Base-by-base conservation (phyloP, 2,888 invertebrate species). In the Amblyjoppa fuscipennis region DNA sequence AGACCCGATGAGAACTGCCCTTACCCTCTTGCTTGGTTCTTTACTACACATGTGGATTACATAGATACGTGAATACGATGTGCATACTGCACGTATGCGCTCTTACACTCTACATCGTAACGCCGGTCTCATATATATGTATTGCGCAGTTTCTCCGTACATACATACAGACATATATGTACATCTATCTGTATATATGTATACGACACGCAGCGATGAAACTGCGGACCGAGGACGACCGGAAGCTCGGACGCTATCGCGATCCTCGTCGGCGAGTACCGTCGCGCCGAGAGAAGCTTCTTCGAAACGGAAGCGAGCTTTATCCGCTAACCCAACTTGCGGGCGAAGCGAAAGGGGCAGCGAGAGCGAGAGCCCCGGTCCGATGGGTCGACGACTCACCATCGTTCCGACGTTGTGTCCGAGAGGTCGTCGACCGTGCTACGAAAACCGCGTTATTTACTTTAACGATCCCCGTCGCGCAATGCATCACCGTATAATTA, bases 401-500 rank as follows among this genome's bases (percentile, higher is more conserved):
- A 61, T 34, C 77, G 78, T 84, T 78, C 61, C 56, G 78, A 31
- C 51, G 66, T 76, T 79, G 75, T 61, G 66, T 61, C 38, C 80
- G 79, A 61, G 59, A 45, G 85, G 74, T 83, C 83, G 81, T 68
- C 79, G 83, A 73, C 88, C 81, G 64, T 66, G 51, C 45, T 73
- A 20, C 75, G 83, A 87, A 87, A 87, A 84, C 70, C 82, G 74
- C 85, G 83, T 88, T 88, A 88, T 90, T 90, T 91, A 89, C 82
- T 84, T 89, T 88, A 89, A 91, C 87, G 85, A 88, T 89, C 85
- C 75, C 31, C 56, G 74, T 70, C 74, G 53, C 61, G 81, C 87
- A 75, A 87, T 88, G 78, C 80, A 85, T 88, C 86, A 85, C 38
- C 68, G 84, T 77, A 88, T 88, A 88, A 90, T 91, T 91, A 87